A percentile compares a stretch with the other conserved stretches of the same genome.
Evolutionary conservation across 2,113 vertebrate species (phyloP).

Genomic region (Turdus rufiventris): DNA sequence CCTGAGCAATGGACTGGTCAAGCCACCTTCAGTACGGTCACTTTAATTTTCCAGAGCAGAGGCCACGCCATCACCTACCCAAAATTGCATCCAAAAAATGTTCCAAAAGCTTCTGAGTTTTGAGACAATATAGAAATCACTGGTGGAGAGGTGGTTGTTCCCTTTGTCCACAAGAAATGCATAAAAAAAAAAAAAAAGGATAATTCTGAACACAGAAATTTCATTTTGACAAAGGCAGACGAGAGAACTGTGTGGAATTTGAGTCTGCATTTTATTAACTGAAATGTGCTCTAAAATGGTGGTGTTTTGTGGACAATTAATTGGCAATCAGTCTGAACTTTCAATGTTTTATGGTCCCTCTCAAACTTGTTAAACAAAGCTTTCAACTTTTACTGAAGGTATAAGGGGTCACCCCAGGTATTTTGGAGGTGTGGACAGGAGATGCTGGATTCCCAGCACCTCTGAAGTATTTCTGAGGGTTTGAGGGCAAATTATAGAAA

Average conservation of each 20-base stretch:
- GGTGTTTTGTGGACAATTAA: neutral
- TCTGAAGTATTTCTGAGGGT: neutral
- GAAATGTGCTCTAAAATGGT: neutral
- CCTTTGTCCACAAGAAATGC: neutral
- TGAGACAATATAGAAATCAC: neutral
- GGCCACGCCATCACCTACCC: neutral
- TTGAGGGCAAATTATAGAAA: neutral
- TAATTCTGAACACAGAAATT: neutral
- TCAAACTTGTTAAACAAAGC: neutral
- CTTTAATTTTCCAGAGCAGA: neutral
- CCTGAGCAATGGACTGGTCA: neutral
- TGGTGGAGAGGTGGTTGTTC: rapidly evolving
- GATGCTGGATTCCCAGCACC: too few relatives aligned
- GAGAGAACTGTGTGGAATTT: neutral
- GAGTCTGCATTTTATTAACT: neutral
- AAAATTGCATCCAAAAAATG: neutral
- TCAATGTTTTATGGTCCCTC: neutral
- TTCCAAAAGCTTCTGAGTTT: neutral
- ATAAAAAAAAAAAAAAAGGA: too few relatives aligned
- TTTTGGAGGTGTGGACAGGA: neutral
- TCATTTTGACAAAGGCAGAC: neutral
- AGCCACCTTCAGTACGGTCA: neutral
- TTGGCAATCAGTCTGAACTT: neutral
- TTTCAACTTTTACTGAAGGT: neutral
- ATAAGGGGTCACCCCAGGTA: neutral